Percentiles rank a stretch among this genome's conserved stretches.
These are phyloP conservation scores for Clarias pachynema DNA, from an alignment of 2,797 vertebrate species.

Conservation along the genomic window DNA sequence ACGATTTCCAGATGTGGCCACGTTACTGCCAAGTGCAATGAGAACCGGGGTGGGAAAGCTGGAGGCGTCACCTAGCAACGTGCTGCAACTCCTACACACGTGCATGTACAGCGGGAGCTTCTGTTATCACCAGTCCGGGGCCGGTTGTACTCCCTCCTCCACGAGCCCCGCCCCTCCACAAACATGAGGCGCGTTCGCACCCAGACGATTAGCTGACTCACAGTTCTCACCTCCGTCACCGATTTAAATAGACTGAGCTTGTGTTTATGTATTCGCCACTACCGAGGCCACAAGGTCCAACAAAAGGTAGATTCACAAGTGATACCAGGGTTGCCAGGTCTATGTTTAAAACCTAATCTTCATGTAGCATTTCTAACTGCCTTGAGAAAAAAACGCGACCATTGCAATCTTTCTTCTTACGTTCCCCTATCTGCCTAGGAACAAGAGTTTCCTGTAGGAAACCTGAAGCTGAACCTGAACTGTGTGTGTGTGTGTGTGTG, in stretches of 20 bases:
- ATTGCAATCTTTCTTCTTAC: neutral
- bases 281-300: neutral
- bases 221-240: neutral
- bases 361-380: neutral
- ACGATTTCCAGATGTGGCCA: conserved; percentile 60
- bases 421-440: neutral
- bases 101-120: neutral
- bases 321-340: neutral
- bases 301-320: neutral
- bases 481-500: neutral
- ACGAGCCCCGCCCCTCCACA: conserved; percentile 1
- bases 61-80: conserved; percentile 66
- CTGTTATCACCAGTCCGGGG: neutral
- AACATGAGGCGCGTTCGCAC: too few species aligned
- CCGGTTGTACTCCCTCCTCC: neutral
- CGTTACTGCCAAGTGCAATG: conserved; percentile 49
- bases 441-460: neutral
- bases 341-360: neutral
- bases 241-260: conserved; percentile 4
- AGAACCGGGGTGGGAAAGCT: conserved; percentile 65
- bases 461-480: neutral
- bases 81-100: conserved; percentile 42
- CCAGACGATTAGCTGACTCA: conserved; percentile 24
- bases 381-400: neutral
- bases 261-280: neutral